Evolutionary conservation across 2,888 invertebrate species (phyloP).

Genomic region (Scaptomyza caliginosa): DNA sequence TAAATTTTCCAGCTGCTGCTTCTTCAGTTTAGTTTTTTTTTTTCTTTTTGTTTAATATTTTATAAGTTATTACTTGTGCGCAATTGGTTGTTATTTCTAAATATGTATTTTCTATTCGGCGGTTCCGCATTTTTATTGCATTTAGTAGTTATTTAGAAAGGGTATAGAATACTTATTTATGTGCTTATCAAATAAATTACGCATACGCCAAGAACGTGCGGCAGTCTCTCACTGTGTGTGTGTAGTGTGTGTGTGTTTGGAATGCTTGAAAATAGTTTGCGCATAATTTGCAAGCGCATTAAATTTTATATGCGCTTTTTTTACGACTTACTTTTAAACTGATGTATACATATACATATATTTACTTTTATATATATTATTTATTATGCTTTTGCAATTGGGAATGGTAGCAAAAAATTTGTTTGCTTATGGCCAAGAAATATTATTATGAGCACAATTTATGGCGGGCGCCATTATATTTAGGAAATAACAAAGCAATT

Average conservation of each 20-base stretch:
- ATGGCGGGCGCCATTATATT: slow-evolving; percentile 59
- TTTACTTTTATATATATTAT: slow-evolving; percentile 75
- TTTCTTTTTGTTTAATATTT: slow-evolving; percentile 61
- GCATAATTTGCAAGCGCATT: slow-evolving; percentile 76
- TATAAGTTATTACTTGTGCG: slow-evolving; percentile 76
- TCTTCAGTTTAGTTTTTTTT: background rate
- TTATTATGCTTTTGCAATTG: slow-evolving; percentile 67
- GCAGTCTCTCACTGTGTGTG: slow-evolving; percentile 24
- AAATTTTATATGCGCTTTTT: slow-evolving; percentile 73
- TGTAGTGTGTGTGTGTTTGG: background rate
- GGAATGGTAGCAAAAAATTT: slow-evolving; percentile 24
- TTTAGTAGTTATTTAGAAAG: slow-evolving; percentile 52
- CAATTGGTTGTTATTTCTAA: slow-evolving; percentile 75
- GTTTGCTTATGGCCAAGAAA: slow-evolving; percentile 35
- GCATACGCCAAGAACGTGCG: slow-evolving; percentile 61
- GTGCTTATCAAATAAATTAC: slow-evolving; percentile 76
- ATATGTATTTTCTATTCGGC: slow-evolving; percentile 58
- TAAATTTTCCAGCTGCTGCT: slow-evolving; percentile 50
- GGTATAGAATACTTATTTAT: slow-evolving; percentile 70
- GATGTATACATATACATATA: too few relatives aligned
- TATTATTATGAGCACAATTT: slow-evolving; percentile 61
- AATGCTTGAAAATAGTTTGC: slow-evolving; percentile 70
- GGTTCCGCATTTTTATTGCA: slow-evolving; percentile 67
- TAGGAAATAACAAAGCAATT: slow-evolving; percentile 66
- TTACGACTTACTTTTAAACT: slow-evolving; percentile 76